A percentile compares a stretch with the other conserved stretches of the same genome.
Evolutionary conservation across 2,888 invertebrate genomes (phyloP).

Genomic region (Parnassius mnemosyne): DNA sequence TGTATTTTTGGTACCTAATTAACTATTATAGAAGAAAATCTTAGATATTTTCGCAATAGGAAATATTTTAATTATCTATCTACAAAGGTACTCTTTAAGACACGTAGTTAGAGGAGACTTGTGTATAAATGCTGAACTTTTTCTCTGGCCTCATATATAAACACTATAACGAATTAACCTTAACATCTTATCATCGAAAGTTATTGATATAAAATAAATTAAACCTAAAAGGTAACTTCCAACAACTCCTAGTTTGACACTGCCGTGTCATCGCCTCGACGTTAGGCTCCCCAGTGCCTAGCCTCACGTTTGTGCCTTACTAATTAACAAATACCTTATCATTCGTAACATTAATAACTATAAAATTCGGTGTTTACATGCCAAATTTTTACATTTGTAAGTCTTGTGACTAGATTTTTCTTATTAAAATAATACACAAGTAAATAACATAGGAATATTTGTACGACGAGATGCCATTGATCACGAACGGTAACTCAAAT

Average conservation of each 20-base stretch:
- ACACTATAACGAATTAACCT: constrained; percentile 68
- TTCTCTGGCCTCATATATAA: constrained; percentile 61
- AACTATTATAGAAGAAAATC: constrained; percentile 29
- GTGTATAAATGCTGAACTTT: constrained; percentile 72
- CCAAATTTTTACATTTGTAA: constrained; percentile 74
- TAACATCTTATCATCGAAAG: constrained; percentile 69
- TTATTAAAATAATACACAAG: constrained; percentile 76
- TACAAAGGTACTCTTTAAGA: constrained; percentile 75
- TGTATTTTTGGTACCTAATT: constrained; percentile 34
- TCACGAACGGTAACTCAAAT: constrained; percentile 81
- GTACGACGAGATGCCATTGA: constrained; percentile 80
- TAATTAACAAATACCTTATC: constrained; percentile 67
- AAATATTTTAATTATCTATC: constrained; percentile 55
- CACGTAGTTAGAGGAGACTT: constrained; percentile 61
- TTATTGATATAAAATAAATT: constrained; percentile 69
- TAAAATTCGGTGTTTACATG: constrained; percentile 71
- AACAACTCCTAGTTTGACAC: constrained; percentile 44
- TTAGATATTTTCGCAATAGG: constrained; percentile 40
- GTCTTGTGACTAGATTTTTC: constrained; percentile 80
- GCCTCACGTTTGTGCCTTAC: constrained; percentile 44
- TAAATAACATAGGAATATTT: constrained; percentile 81
- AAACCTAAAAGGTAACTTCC: constrained; percentile 78
- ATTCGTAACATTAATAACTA: constrained; percentile 57
- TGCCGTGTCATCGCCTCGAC: constrained; percentile 24
- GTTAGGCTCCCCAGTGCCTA: constrained; percentile 25